Percentiles rank a stretch among this genome's conserved stretches.
These are phyloP conservation scores for Lagopus muta DNA, from an alignment of 2,113 vertebrate genomes.

Conservation along the genomic window DNA sequence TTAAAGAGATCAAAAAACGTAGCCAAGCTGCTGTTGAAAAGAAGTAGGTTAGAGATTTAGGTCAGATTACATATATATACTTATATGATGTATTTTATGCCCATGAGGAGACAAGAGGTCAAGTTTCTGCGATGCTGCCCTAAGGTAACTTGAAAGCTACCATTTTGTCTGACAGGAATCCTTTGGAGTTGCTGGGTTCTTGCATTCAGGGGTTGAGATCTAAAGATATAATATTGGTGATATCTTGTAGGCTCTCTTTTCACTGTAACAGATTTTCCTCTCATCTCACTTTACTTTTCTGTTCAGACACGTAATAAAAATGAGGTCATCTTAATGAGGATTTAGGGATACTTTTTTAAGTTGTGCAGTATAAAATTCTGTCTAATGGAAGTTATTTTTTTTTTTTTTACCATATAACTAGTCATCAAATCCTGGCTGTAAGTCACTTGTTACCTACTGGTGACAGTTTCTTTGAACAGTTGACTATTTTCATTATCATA, in stretches of 20 bases:
- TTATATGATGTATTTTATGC: neutral
- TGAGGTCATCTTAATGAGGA: neutral
- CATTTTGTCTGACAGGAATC: neutral
- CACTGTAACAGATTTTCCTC: rapidly evolving
- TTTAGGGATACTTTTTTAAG: neutral
- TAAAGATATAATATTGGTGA: rapidly evolving
- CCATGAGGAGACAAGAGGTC: neutral
- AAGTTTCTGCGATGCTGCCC: neutral
- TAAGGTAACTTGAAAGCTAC: neutral
- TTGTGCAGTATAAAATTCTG: neutral
- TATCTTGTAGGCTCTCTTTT: neutral
- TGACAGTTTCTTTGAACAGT: neutral
- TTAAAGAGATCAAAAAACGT: neutral
- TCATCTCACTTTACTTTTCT: neutral
- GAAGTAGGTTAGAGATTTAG: neutral
- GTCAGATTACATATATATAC: neutral
- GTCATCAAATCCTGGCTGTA: too few species aligned
- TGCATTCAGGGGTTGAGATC: neutral
- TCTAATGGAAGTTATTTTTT: neutral
- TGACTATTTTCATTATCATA: neutral
- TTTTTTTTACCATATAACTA: neutral
- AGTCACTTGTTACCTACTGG: neutral
- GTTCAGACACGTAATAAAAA: neutral
- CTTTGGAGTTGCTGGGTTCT: neutral
- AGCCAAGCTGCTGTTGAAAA: neutral